Evolutionary conservation across 2,113 vertebrate species (phyloP).

Genomic region (Petroica traversi): DNA sequence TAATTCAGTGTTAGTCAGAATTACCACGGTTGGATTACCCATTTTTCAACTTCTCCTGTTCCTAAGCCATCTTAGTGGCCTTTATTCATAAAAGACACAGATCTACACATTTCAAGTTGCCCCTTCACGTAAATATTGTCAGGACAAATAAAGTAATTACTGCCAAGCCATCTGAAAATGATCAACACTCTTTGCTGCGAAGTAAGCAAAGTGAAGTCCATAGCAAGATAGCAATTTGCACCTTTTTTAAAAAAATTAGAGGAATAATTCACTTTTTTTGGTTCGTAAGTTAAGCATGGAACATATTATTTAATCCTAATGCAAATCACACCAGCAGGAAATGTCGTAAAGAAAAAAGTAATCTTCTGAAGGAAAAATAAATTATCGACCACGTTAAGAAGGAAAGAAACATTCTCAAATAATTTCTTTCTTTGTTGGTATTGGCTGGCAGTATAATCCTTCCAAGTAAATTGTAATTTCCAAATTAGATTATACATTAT

Average conservation of each 20-base stretch:
- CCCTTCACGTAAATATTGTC: constrained; percentile 39
- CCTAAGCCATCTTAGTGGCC: not conserved
- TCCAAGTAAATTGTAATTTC: constrained; percentile 79
- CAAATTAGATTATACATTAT: constrained; percentile 81
- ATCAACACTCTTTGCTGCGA: constrained; percentile 7
- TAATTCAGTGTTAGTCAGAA: constrained; percentile 36
- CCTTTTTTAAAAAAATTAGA: constrained; percentile 41
- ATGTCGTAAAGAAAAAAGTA: constrained; percentile 76
- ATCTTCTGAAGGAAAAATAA: constrained; percentile 79
- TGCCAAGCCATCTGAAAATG: constrained; percentile 54
- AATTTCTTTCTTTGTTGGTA: constrained; percentile 76
- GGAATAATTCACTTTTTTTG: constrained; percentile 57
- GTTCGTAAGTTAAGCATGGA: constrained; percentile 65
- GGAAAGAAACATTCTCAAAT: constrained; percentile 74
- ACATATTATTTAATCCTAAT: constrained; percentile 78
- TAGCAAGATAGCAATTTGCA: constrained; percentile 68
- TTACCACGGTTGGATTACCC: not conserved
- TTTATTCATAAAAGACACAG: not conserved
- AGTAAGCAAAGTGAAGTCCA: constrained; percentile 13
- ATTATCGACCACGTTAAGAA: constrained; percentile 72
- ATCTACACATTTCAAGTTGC: constrained; percentile 21
- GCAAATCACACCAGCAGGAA: constrained; percentile 75
- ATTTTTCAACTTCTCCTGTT: constrained; percentile 18
- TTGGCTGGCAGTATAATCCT: constrained; percentile 75
- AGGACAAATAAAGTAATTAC: constrained; percentile 46